Evolutionary conservation across 1,140 invertebrate species (phyloP).

Genomic region (Ceratina calcarata): DNA sequence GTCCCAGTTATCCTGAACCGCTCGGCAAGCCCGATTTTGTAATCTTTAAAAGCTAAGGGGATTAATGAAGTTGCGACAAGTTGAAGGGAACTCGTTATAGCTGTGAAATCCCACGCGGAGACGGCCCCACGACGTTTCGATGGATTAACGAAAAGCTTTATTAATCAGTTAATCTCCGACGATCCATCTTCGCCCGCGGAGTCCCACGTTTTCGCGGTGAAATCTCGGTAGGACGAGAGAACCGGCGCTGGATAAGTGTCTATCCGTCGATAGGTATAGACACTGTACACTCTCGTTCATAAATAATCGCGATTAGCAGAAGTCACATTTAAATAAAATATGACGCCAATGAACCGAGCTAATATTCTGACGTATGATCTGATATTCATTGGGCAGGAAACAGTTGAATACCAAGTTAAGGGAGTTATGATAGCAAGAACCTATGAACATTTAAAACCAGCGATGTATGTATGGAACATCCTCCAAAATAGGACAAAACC

Average conservation of each 20-base stretch:
- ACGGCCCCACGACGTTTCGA: constrained; percentile 1
- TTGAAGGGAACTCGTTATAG: not conserved
- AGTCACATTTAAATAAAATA: too few species aligned
- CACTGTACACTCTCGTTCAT: too few species aligned
- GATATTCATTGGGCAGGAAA: too few species aligned
- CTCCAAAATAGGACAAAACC: too few species aligned
- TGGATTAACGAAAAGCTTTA: constrained; percentile 23
- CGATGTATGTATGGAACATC: too few species aligned
- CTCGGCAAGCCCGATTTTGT: not conserved
- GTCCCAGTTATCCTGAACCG: too few species aligned
- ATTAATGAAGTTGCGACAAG: constrained; percentile 7
- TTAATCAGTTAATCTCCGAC: constrained; percentile 20
- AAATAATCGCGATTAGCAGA: too few species aligned
- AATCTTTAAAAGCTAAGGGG: not conserved
- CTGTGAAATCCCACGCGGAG: not conserved
- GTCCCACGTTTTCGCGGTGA: not conserved
- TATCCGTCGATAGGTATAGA: not conserved
- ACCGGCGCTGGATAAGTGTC: not conserved
- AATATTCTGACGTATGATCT: too few species aligned
- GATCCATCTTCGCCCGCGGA: not conserved
- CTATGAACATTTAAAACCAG: too few species aligned
- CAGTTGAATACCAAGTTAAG: too few species aligned
- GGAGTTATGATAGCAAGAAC: too few species aligned
- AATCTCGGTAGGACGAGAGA: not conserved
- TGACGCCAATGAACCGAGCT: too few species aligned